phyloP scores from a whole-genome alignment of 1,140 invertebrate species.

The Rhizoglyphus robini region DNA sequence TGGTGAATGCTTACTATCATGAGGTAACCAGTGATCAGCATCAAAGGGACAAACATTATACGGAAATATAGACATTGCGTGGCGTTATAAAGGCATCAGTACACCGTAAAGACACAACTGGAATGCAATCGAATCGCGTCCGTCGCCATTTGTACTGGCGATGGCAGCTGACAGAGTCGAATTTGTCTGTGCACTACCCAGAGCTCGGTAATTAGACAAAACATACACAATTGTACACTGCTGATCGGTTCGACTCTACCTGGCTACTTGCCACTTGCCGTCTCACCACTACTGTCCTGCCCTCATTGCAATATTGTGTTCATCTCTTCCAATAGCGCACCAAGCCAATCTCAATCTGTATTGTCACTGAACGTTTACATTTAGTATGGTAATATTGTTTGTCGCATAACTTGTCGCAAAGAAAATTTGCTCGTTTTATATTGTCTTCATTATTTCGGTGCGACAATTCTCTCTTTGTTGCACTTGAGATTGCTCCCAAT shows the following conservation, averaged over 20 bases:
- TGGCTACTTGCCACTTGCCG: too few relatives aligned
- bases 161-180: conserved; percentile 10
- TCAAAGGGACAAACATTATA: neutral
- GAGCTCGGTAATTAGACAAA: neutral
- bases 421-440: too few relatives aligned
- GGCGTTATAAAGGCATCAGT: neutral
- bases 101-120: neutral
- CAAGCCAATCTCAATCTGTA: too few relatives aligned
- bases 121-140: conserved; percentile 1
- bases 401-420: too few relatives aligned
- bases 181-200: conserved; percentile 6
- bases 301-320: too few relatives aligned
- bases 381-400: too few relatives aligned
- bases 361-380: too few relatives aligned
- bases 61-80: neutral
- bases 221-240: neutral
- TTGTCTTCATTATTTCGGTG: too few relatives aligned
- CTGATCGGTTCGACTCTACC: neutral
- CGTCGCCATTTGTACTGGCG: neutral
- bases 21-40: conserved; percentile 10
- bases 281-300: too few relatives aligned
- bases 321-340: too few relatives aligned
- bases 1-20: neutral
- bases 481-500: too few relatives aligned
- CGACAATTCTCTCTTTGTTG: too few relatives aligned